These are phyloP conservation scores for Uropetala carovei DNA, from an alignment of 2,888 invertebrate species.

Conservation along the genomic window DNA sequence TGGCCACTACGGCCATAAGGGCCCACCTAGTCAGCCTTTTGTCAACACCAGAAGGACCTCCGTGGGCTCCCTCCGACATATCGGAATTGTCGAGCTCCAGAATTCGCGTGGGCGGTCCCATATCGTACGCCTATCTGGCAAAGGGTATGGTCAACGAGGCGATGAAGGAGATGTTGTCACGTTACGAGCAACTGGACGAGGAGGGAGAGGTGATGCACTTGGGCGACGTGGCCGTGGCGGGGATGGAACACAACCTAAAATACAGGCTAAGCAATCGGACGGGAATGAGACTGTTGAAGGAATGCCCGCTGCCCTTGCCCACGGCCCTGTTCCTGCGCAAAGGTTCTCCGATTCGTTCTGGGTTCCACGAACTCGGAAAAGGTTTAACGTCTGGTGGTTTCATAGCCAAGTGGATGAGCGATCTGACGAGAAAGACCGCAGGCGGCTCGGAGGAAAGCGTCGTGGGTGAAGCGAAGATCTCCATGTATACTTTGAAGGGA, in stretches of 20 bases:
- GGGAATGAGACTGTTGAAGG: neutral
- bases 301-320: constrained; percentile 37
- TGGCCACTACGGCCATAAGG: constrained; percentile 22
- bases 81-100: neutral
- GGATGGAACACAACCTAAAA: neutral
- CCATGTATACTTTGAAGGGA: neutral
- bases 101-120: neutral
- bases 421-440: neutral
- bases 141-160: neutral
- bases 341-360: neutral
- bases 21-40: constrained; percentile 30
- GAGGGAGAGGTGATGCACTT: neutral
- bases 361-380: constrained; percentile 1
- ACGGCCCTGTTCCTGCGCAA: neutral
- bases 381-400: neutral
- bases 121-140: constrained; percentile 2
- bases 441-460: neutral
- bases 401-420: neutral
- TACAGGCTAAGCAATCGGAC: neutral
- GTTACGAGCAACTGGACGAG: constrained; percentile 14
- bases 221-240: constrained; percentile 10
- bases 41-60: neutral
- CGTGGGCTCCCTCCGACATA: constrained; percentile 19
- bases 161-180: neutral
- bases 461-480: neutral